Base-by-base conservation (phyloP, 92 coral and sea anemone genomes). In the Zoanthus gigantus region DNA sequence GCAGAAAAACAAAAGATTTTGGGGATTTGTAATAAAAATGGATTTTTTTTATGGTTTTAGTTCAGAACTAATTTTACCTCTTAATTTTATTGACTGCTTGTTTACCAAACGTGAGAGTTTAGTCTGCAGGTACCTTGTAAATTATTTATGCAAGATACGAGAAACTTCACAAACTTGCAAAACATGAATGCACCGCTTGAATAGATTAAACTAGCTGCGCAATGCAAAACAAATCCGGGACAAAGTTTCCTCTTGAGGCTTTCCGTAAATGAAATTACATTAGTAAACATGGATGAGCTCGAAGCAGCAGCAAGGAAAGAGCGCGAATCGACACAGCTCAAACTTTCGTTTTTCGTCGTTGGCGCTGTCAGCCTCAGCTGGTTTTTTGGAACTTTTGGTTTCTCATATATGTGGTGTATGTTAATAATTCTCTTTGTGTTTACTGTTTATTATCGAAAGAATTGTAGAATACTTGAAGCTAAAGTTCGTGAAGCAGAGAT, bases 381-480 rank as follows among this genome's bases (percentile, higher is more conserved):
- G 98, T 86, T 87, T 46, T 87, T 94, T 18, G 98, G 98, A 67
- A 89, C 95, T 46, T 86, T 79, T 31, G 98, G 98, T 28, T 92
- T 92, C 63, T 96, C 98, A 63, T 87, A 87, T 84, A 69, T 94
- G 42, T 94, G 95, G 97, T 90, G 94, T 50, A 87, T 81, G 50
- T 96, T 96, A 68, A 71, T 96, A 12, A 92, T 96, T 17, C 94
- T 95, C 9, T 71, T 96, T 18, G 91, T 91, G 46, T 96, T 96
- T 82, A 96, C 98, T 0, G 88, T 96, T 14, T 92, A 92, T 92
- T 92, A 92, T 79, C 95, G 98, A 30, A 96, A 96, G 89, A 96
- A 94, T 47, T 79, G 89, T 34, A 92, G 92, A 56, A 89, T 96
- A 11, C 79, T 96, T 31, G 96, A 96, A 18, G 93, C 83, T 34